phyloP scores from a whole-genome alignment of 2,888 invertebrate species.

The Habrosyne pyritoides region DNA sequence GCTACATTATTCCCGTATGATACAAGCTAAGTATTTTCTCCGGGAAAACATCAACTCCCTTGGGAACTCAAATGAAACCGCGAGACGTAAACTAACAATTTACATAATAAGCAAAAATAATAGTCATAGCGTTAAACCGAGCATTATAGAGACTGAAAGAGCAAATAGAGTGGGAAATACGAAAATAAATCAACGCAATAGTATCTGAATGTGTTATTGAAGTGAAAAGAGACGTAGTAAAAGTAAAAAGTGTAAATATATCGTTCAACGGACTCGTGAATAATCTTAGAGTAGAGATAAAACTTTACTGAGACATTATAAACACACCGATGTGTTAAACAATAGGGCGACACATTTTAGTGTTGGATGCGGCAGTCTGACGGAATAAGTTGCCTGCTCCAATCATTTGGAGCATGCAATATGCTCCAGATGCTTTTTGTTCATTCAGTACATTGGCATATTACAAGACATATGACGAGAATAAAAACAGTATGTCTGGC shows the following conservation, averaged over 20 bases:
- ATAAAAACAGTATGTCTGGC: no score
- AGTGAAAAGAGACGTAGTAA: conserved; percentile 8
- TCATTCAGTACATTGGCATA: no score
- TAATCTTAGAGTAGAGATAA: conserved; percentile 65
- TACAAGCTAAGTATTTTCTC: no score
- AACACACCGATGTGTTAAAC: conserved; percentile 38
- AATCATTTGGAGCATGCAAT: no score
- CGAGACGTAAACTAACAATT: no score
- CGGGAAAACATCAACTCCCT: not conserved
- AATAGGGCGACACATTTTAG: conserved; percentile 28
- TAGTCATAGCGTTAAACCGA: conserved; percentile 1
- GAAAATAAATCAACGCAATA: conserved; percentile 46
- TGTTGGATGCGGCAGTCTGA: conserved; percentile 35
- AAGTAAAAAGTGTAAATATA: conserved; percentile 58
- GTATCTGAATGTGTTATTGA: conserved; percentile 37
- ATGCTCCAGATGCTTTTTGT: no score
- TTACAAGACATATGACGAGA: no score
- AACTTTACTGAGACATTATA: conserved; percentile 64
- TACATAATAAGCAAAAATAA: conserved; percentile 13
- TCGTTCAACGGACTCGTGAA: conserved; percentile 71
- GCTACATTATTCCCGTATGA: no score
- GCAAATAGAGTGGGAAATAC: conserved; percentile 26
- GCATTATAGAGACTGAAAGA: conserved; percentile 13
- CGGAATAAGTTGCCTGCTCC: no score
- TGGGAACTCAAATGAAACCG: no score